phyloP scores from a whole-genome alignment of 2,113 vertebrate genomes.

The Cyprinodon variegatus region DNA sequence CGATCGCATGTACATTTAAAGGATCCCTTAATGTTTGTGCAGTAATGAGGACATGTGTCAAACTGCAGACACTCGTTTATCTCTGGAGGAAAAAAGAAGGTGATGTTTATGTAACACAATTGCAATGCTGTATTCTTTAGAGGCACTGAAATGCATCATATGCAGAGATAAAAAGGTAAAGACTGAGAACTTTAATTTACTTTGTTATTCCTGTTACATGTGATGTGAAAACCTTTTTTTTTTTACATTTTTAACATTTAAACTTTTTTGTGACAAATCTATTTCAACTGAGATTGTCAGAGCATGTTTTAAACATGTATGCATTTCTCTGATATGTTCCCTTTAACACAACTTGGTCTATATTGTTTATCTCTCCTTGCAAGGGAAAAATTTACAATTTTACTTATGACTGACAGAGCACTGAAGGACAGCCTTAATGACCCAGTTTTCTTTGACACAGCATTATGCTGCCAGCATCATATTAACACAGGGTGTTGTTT shows the following conservation, averaged over 20 bases:
- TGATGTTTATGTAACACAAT: neutral
- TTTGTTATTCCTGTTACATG: neutral
- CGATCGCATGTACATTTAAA: conserved; percentile 92
- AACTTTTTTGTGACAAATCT: neutral
- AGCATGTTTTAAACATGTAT: neutral
- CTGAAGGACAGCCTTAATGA: too few relatives aligned
- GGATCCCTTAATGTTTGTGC: conserved; percentile 93
- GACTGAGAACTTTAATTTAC: neutral
- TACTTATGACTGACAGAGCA: too few relatives aligned
- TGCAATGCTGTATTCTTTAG: neutral
- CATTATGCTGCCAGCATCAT: too few relatives aligned
- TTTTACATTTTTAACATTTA: too few relatives aligned
- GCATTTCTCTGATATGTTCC: neutral
- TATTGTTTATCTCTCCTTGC: neutral
- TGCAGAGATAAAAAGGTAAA: neutral
- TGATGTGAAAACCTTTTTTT: neutral
- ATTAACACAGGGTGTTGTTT: too few relatives aligned
- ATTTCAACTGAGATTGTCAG: neutral
- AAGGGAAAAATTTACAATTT: neutral
- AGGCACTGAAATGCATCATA: neutral
- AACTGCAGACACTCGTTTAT: conserved; percentile 94
- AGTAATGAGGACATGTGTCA: conserved; percentile 92
- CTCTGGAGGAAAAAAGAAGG: conserved; percentile 78
- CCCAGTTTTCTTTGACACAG: too few relatives aligned
- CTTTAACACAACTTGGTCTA: neutral